phyloP scores from a whole-genome alignment of 2,888 invertebrate genomes.

The Autographa gamma region DNA sequence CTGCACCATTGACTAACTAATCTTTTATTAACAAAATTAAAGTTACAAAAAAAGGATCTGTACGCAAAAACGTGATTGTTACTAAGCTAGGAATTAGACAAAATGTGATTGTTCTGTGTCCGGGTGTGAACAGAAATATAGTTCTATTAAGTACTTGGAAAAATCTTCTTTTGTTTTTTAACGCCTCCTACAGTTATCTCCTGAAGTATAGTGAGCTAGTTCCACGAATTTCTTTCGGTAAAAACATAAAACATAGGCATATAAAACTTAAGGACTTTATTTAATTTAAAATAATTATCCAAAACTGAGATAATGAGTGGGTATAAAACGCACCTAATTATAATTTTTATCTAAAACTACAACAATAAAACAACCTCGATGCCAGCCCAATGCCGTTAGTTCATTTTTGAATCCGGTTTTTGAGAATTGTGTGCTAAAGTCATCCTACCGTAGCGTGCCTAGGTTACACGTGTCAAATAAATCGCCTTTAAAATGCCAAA shows the following conservation, averaged over 20 bases:
- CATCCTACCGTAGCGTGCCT: constrained; percentile 8
- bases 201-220: no score
- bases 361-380: constrained; percentile 1
- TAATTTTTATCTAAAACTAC: neutral
- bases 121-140: no score
- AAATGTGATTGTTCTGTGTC: no score
- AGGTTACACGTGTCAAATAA: constrained; percentile 6
- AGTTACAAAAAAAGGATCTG: neutral
- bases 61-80: no score
- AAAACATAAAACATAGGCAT: neutral
- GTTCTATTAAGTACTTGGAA: no score
- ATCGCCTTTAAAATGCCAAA: constrained; percentile 7
- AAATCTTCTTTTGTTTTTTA: no score
- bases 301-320: neutral
- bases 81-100: no score
- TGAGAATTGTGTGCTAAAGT: constrained; percentile 8
- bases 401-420: constrained; percentile 27
- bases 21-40: neutral
- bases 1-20: neutral
- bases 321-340: neutral
- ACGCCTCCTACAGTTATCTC: no score
- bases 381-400: neutral
- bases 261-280: neutral
- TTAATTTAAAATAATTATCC: neutral
- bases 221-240: neutral